Evolutionary conservation across 2,113 vertebrate species (phyloP), one percentile per base, ranked within the genome.

Genomic region (Stomatorhinus ivindoensis): DNA sequence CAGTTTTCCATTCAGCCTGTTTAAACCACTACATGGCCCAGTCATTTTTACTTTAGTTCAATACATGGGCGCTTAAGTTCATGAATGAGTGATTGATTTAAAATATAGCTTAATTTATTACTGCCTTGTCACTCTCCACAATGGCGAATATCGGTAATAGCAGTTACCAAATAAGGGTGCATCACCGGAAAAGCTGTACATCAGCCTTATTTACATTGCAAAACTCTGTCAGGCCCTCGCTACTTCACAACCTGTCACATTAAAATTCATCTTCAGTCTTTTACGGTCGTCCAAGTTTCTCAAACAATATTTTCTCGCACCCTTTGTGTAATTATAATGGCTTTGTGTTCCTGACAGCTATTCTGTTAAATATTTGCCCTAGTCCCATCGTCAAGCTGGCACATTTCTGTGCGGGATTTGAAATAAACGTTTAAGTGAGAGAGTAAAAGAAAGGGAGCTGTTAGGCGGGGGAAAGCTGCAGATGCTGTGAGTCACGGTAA

Each of bases 351-450:
- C 53, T 90, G 87, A 88, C 87, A 76, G 76, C 46, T 82, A 80
- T 85, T 88, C 53, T 15, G 87, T 90, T 90, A 65, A 90, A 88
- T 90, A 88, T 87, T 90, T 88, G 89, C 86, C 87, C 48, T 73
- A 24, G 73, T 73, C 42, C 80, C 82, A 47, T 88, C 55, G 51
- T 73, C 58, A 88, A 65, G 87, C 58, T 90, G 90, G 24, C 90
- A 88, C 27, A 61, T 85, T 88, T 85, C 35, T 47, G 93, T 83
- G 27, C 11, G 4, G 44, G 82, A 91, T 89, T 90, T 90, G 88
- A 93, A 89, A 91, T 87, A 93, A 90, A 55, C 24, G 47, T 84
- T 76, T 69, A 88, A 85, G 31, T 47, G 82, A 88, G 76, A 55
- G 21, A 84, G 15, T n/a, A 53, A 87, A 85, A 51, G 46, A 15